Conservation (phyloP, 2,888 invertebrate genomes). For the Lysandra bellargus region DNA sequence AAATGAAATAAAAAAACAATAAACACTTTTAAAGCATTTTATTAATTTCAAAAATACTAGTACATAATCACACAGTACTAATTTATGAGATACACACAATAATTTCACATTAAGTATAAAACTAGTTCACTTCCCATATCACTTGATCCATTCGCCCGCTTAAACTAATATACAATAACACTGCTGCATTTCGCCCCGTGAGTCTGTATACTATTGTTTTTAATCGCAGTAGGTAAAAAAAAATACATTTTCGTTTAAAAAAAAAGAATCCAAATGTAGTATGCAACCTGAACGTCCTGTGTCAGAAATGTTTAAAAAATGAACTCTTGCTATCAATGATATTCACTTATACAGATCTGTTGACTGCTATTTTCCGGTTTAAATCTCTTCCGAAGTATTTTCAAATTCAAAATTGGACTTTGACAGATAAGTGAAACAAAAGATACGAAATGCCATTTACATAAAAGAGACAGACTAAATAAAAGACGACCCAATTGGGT, state of each 20-base stretch:
- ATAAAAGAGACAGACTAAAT: no score
- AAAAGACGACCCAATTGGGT: no score
- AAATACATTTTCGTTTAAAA: neutral
- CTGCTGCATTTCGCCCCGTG: neutral
- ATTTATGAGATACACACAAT: constrained; percentile 66
- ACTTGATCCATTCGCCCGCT: constrained; percentile 27
- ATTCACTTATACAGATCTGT: no score
- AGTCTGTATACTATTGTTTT: neutral
- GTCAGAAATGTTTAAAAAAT: no score
- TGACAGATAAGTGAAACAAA: no score
- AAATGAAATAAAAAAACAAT: constrained; percentile 42
- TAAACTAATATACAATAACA: constrained; percentile 6
- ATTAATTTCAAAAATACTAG: constrained; percentile 78
- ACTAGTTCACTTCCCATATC: constrained; percentile 44
- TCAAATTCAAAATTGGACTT: no score
- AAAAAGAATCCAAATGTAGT: neutral
- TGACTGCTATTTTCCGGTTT: no score
- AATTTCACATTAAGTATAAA: constrained; percentile 51
- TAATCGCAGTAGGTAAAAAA: neutral
- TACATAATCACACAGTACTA: constrained; percentile 74
- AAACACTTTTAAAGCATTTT: constrained; percentile 68
- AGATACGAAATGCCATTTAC: no score
- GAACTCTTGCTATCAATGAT: no score
- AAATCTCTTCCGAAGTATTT: no score
- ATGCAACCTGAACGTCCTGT: no score